Percentiles rank a stretch among this genome's conserved stretches.
These are phyloP conservation scores for Mystacornis crossleyi DNA, from an alignment of 2,113 vertebrate genomes.

Conservation along the genomic window DNA sequence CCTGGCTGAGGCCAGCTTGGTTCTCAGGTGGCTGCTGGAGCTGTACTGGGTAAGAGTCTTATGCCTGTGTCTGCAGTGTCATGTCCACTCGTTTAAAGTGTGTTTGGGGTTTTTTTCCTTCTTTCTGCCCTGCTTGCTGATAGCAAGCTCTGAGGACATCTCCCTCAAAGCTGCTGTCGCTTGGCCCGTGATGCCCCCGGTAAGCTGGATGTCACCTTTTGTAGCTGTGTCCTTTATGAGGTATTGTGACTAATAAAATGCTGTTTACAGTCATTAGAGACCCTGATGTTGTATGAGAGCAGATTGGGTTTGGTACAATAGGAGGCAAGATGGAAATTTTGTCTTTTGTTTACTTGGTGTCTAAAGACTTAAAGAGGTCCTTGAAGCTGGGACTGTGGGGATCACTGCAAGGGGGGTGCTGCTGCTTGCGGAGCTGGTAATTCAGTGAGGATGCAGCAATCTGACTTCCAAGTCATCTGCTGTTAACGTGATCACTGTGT, in stretches of 20 bases:
- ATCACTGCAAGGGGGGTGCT: not conserved
- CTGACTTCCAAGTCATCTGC: constrained; percentile 1
- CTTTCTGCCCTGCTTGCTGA: not conserved
- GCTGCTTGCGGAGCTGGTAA: not conserved
- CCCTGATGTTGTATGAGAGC: not conserved
- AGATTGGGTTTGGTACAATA: not conserved
- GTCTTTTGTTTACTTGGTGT: not conserved
- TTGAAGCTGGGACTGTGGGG: not conserved
- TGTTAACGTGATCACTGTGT: not conserved
- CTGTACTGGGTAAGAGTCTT: not conserved
- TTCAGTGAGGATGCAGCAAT: not conserved
- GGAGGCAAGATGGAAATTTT: not conserved
- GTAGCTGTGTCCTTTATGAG: not conserved
- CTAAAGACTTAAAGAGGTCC: not conserved
- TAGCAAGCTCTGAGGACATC: not conserved
- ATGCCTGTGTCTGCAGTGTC: not conserved
- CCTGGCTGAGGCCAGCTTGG: not conserved
- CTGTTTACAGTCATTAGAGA: not conserved
- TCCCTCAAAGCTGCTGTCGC: not conserved
- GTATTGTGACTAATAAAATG: not conserved
- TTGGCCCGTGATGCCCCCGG: fast-evolving
- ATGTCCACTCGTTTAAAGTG: not conserved
- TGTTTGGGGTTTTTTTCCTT: not conserved
- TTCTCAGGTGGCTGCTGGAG: not conserved
- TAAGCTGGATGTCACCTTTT: not conserved